Conservation (phyloP, 2,888 invertebrate genomes). For the Drymonia ruficornis region DNA sequence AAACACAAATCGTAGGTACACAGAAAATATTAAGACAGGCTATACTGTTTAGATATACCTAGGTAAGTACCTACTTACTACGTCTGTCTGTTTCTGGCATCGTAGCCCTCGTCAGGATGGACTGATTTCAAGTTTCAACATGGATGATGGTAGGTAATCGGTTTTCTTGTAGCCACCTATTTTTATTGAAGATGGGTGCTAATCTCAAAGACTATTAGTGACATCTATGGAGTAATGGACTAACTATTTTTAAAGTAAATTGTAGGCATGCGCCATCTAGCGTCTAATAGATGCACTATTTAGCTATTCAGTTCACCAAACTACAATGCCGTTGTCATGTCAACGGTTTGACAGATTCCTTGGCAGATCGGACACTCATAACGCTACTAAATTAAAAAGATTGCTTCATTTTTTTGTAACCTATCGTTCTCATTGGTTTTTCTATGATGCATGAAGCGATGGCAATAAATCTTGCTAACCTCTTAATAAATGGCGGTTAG, state of each 20-base stretch:
- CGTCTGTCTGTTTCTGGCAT: too few relatives aligned
- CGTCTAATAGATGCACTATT: constrained; percentile 16
- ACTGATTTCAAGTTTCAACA: too few relatives aligned
- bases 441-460: constrained; percentile 14
- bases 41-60: too few relatives aligned
- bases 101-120: too few relatives aligned
- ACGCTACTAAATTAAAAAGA: constrained; percentile 23
- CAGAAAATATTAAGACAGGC: too few relatives aligned
- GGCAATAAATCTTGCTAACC: constrained; percentile 2
- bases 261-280: constrained; percentile 18
- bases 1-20: too few relatives aligned
- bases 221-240: not conserved
- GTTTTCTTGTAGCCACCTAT: too few relatives aligned
- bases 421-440: constrained; percentile 6
- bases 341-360: constrained; percentile 21
- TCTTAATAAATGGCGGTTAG: constrained; percentile 26
- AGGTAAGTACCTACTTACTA: too few relatives aligned
- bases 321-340: not conserved
- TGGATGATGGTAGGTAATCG: too few relatives aligned
- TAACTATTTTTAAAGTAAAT: not conserved
- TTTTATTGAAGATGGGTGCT: too few relatives aligned
- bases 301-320: not conserved
- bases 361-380: constrained; percentile 1
- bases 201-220: not conserved
- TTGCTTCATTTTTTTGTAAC: constrained; percentile 17